Base-by-base conservation (phyloP, 2,888 invertebrate genomes). In the Chydorus sphaericus region DNA sequence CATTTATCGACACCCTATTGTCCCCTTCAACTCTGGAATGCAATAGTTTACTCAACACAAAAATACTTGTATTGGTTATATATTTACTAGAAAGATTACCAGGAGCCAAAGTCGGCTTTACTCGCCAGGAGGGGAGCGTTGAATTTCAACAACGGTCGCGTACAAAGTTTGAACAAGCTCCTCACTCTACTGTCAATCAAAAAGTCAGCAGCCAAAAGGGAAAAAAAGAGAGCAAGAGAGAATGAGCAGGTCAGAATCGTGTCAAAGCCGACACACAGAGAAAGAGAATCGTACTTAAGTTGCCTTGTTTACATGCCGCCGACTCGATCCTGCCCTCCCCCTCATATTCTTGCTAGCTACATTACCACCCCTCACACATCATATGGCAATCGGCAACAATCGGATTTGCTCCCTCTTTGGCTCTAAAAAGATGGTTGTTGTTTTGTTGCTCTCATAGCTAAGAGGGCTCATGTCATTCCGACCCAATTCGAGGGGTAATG, bases 251-350 rank as follows among this genome's bases (percentile, higher is more conserved):
- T 44, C 44, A 44, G 44, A 44, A 44, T 44, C 44, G 44, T 44
- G 44, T 44, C 44, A 44, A 44, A n/a, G 10, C 20, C 26, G 16
- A 20, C 20, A 23, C 5, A 23, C 44, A 6, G 11, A 44, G 6
- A 44, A 20, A 44, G 1, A 10, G 18, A 44, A 23, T 44, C 28
- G 44, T 44, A 44, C 26, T 44, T 44, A 44, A 44, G 44, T 44
- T 44, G 52, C 52, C 52, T 36, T 52, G 52, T 52, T 52, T 52
- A 52, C 52, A 52, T 52, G 52, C 52, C 44, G 44, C 44, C 28
- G 28, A 14, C 44, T 44, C 44, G 4, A 14, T 14, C 20, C 20
- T 44, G 44, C 44, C n/a, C 44, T 28, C 28, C 44, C 44, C 36
- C 44, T 26, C 44, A 44, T 10, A 33, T 33, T 33, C 8, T 14